Evolutionary conservation across 2,888 invertebrate genomes (phyloP).

Genomic region (Dolichomitus sp.): DNA sequence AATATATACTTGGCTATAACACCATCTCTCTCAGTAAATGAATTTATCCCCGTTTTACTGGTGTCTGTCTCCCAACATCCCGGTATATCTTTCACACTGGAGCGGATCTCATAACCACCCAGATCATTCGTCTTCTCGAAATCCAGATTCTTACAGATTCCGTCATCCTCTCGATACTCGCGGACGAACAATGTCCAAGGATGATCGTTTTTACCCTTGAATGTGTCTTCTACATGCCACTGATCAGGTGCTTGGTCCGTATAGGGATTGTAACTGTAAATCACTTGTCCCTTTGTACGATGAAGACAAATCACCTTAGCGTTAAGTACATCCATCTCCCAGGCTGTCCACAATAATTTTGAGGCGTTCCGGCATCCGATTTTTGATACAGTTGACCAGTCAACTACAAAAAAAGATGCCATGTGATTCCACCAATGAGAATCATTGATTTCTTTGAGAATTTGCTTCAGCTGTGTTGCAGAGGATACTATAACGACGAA

Average conservation of each 20-base stretch:
- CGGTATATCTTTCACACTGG: background rate
- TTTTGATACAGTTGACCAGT: constrained; percentile 14
- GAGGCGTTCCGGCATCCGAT: constrained; percentile 55
- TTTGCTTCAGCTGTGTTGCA: background rate
- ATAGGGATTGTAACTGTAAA: constrained; percentile 70
- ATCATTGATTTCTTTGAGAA: constrained; percentile 11
- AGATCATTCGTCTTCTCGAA: background rate
- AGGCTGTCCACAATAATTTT: constrained; percentile 50
- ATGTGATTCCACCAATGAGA: constrained; percentile 68
- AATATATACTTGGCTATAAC: too few relatives aligned
- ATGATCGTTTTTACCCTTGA: background rate
- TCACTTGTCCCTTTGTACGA: background rate
- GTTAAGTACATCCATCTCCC: constrained; percentile 61
- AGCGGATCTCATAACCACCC: background rate
- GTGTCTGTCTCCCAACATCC: too few relatives aligned
- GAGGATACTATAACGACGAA: background rate
- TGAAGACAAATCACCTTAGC: constrained; percentile 63
- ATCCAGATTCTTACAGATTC: background rate
- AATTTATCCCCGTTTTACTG: too few relatives aligned
- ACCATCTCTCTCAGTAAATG: too few relatives aligned
- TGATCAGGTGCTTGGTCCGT: constrained; percentile 27
- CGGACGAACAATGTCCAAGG: background rate
- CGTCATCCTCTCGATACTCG: background rate
- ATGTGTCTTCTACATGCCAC: constrained; percentile 48
- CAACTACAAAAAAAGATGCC: constrained; percentile 53